phyloP scores from a whole-genome alignment of 2,888 invertebrate genomes.

The Leptinotarsa haldemani region DNA sequence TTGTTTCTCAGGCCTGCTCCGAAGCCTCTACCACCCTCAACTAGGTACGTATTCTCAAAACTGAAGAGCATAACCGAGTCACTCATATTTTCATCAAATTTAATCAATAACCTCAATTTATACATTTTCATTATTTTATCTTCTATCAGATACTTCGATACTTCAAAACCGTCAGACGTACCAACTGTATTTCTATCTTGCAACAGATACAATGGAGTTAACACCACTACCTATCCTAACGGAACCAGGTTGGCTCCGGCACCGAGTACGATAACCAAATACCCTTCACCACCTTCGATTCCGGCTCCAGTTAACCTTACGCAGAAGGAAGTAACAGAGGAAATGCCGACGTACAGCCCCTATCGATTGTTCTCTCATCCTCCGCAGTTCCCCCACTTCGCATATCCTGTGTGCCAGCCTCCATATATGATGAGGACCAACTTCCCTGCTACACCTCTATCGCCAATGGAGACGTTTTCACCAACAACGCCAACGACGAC shows the following conservation, averaged over 20 bases:
- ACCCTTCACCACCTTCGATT: constrained; percentile 61
- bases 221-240: constrained; percentile 57
- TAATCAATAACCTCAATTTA: background rate
- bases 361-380: constrained; percentile 59
- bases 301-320: constrained; percentile 64
- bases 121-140: constrained; percentile 29
- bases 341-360: constrained; percentile 55
- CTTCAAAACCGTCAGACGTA: constrained; percentile 32
- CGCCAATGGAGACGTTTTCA: constrained; percentile 63
- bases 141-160: constrained; percentile 36
- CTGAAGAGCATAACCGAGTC: no score
- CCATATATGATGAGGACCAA: constrained; percentile 64
- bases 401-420: constrained; percentile 51
- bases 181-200: constrained; percentile 42
- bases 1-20: constrained; percentile 78
- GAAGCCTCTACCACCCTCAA: constrained; percentile 68
- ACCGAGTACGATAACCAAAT: constrained; percentile 60
- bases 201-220: constrained; percentile 61
- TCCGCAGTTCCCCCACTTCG: constrained; percentile 53
- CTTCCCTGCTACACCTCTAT: constrained; percentile 65
- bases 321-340: constrained; percentile 60
- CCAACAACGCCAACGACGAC: constrained; percentile 63
- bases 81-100: background rate
- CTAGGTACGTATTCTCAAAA: constrained; percentile 64
- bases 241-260: constrained; percentile 58